A percentile compares a stretch with the other conserved stretches of the same genome.
Evolutionary conservation across 2,797 vertebrate species (phyloP).

Genomic region (Forpus xanthops): DNA sequence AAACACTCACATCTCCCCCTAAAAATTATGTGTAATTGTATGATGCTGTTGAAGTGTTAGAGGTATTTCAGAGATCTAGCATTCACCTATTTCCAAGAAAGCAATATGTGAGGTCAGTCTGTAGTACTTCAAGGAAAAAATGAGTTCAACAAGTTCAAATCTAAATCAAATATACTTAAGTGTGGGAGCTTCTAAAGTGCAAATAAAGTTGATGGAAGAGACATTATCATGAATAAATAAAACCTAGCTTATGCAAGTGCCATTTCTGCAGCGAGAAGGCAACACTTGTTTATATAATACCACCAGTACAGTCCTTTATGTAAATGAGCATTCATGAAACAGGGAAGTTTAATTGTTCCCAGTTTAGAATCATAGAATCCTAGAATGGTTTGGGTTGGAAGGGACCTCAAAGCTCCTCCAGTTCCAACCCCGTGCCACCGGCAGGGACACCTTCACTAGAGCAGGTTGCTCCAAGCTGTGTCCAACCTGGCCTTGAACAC

Average conservation of each 20-base stretch:
- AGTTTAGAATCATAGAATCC: neutral
- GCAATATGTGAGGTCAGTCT: neutral
- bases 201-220: neutral
- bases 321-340: fast-evolving
- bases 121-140: neutral
- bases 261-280: neutral
- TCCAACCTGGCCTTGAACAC: too few species aligned
- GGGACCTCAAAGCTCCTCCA: neutral
- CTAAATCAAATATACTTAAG: slow-evolving; percentile 2
- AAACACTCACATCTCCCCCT: neutral
- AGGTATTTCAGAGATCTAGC: neutral
- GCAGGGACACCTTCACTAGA: neutral
- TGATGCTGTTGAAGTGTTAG: neutral
- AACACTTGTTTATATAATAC: neutral
- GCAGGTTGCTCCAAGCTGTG: too few species aligned
- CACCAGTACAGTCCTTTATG: neutral
- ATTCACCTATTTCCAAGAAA: slow-evolving; percentile 46
- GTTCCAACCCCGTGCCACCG: neutral
- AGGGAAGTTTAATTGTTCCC: neutral
- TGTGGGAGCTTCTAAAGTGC: fast-evolving
- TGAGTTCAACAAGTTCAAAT: neutral
- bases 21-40: slow-evolving; percentile 1
- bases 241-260: neutral
- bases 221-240: neutral
- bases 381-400: neutral